phyloP scores from a whole-genome alignment of 2,113 vertebrate species.

The Lagopus muta region DNA sequence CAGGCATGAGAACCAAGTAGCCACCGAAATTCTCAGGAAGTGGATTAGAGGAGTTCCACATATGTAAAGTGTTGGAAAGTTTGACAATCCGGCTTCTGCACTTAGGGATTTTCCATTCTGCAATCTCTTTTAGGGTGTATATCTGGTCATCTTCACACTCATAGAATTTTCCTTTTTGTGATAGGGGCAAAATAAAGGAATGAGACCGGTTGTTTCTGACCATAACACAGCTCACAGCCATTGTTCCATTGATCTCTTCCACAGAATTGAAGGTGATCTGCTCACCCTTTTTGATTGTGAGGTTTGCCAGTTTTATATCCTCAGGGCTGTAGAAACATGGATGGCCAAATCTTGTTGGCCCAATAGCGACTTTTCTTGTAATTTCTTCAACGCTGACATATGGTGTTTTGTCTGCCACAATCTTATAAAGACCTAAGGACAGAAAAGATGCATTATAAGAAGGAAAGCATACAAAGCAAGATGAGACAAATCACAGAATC shows the following conservation, averaged over 20 bases:
- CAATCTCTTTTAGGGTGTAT: slow-evolving; percentile 86
- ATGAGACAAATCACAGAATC: not conserved
- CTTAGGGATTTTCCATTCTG: slow-evolving; percentile 86
- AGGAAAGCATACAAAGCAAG: not conserved
- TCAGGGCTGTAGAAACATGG: slow-evolving; percentile 75
- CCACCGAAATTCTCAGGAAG: slow-evolving; percentile 78
- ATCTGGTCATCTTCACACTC: slow-evolving; percentile 86
- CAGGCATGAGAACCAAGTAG: slow-evolving; percentile 77
- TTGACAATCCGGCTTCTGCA: slow-evolving; percentile 78
- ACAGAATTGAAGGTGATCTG: slow-evolving; percentile 76
- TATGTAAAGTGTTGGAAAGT: slow-evolving; percentile 65
- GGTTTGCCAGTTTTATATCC: slow-evolving; percentile 68
- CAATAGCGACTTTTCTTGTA: slow-evolving; percentile 73
- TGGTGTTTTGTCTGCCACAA: slow-evolving; percentile 81
- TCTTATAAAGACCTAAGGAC: slow-evolving; percentile 83
- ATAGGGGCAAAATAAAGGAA: slow-evolving; percentile 77
- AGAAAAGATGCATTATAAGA: slow-evolving; percentile 50
- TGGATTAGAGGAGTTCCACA: slow-evolving; percentile 53
- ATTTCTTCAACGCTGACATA: slow-evolving; percentile 82
- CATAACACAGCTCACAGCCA: slow-evolving; percentile 74
- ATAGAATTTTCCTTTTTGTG: slow-evolving; percentile 81
- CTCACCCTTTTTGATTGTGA: slow-evolving; percentile 71
- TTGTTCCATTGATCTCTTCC: slow-evolving; percentile 50
- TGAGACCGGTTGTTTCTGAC: slow-evolving; percentile 65
- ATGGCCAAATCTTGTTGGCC: slow-evolving; percentile 74